Conservation (phyloP, 2,797 vertebrate genomes). For the Podarcis siculus region DNA sequence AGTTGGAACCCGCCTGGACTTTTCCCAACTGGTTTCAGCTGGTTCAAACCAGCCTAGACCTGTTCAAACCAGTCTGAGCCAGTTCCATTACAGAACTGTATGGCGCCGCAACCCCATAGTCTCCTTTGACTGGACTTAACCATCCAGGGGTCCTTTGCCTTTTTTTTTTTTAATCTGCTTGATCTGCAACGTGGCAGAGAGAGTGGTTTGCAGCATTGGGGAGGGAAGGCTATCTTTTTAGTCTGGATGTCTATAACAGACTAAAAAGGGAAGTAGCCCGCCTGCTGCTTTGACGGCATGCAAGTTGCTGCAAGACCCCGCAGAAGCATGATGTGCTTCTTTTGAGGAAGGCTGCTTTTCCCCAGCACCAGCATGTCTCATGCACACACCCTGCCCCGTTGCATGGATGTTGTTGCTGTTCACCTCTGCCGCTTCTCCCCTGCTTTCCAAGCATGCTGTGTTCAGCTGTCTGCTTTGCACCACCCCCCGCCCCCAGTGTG, state of each 20-base stretch:
- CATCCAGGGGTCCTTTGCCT: no score
- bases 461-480: conserved; percentile 41
- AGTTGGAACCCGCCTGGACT: no score
- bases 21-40: no score
- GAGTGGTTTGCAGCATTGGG: background rate
- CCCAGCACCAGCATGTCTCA: background rate
- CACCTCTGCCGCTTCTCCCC: background rate
- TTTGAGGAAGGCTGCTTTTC: background rate
- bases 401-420: background rate
- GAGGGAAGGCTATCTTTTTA: no score
- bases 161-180: no score
- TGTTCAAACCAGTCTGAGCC: no score
- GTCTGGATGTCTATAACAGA: background rate
- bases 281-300: background rate
- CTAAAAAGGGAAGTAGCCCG: no score
- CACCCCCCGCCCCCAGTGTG: conserved; percentile 19
- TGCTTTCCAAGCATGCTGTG: background rate
- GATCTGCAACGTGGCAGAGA: no score
- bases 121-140: no score
- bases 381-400: background rate
- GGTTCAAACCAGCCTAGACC: no score
- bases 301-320: background rate
- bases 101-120: no score
- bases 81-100: no score
- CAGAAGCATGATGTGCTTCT: background rate